phyloP scores from a whole-genome alignment of 2,113 vertebrate species.

The Ailuropoda melanoleuca region DNA sequence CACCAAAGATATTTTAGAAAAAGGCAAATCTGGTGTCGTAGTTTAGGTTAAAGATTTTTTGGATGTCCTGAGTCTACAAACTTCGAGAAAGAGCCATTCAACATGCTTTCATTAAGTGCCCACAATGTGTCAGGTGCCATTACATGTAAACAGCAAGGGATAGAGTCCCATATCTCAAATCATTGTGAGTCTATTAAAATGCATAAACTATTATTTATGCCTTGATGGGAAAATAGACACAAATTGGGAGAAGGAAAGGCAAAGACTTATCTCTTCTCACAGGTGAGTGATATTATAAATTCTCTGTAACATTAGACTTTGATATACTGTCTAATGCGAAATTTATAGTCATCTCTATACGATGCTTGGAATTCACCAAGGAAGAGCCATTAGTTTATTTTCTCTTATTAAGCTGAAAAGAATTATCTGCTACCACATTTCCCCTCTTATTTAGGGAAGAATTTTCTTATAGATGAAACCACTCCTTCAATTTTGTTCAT shows the following conservation, averaged over 20 bases:
- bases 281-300: not conserved
- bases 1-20: not conserved
- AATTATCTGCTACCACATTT: not conserved
- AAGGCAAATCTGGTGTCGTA: not conserved
- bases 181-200: not conserved
- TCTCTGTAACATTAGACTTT: not conserved
- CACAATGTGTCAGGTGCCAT: too few relatives aligned
- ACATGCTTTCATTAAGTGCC: not conserved
- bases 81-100: not conserved
- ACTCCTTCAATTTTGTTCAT: constrained; percentile 6
- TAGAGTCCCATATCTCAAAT: not conserved
- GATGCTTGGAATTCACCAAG: not conserved
- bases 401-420: constrained; percentile 22
- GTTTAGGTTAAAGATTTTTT: not conserved
- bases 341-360: not conserved
- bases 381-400: constrained; percentile 2
- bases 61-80: not conserved
- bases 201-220: not conserved
- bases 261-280: not conserved
- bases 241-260: not conserved
- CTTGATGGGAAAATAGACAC: not conserved
- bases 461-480: constrained; percentile 17
- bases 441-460: not conserved
- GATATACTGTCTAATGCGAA: not conserved
- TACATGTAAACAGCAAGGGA: not conserved